Conservation (phyloP, 2,113 vertebrate genomes). For the Callorhinus ursinus region DNA sequence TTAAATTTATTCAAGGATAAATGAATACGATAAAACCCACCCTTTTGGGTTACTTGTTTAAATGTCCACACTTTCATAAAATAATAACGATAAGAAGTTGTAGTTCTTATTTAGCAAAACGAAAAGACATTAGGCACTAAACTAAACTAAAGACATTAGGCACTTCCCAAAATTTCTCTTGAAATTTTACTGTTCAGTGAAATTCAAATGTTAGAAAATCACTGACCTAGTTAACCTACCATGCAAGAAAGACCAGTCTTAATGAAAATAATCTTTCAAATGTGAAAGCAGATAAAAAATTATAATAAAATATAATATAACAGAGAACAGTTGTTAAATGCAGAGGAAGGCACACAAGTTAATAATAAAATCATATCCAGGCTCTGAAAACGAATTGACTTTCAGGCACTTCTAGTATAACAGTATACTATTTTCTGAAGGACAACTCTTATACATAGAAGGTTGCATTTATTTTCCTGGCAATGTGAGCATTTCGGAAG, state of each 20-base stretch:
- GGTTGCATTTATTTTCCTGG: conserved; percentile 1
- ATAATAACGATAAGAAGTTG: background rate
- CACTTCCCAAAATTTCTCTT: background rate
- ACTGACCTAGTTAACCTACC: background rate
- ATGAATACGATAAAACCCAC: background rate
- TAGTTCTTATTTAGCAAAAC: background rate
- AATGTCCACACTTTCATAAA: background rate
- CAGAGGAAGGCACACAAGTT: background rate
- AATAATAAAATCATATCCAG: conserved; percentile 22
- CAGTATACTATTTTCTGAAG: background rate
- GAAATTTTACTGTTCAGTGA: conserved; percentile 6
- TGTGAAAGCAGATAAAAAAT: background rate
- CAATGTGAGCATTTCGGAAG: conserved; percentile 37
- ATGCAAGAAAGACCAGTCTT: background rate
- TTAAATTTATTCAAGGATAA: background rate
- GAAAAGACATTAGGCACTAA: background rate
- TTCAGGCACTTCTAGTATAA: background rate
- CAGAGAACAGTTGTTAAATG: background rate
- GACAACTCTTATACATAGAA: background rate
- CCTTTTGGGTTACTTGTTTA: background rate
- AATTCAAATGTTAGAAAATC: conserved; percentile 37
- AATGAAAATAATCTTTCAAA: background rate
- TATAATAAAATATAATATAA: too few species aligned
- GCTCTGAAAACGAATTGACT: background rate
- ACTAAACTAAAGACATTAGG: background rate